These are phyloP conservation scores for Dryoscopus gambensis DNA, from an alignment of 2,113 vertebrate species.

Conservation along the genomic window DNA sequence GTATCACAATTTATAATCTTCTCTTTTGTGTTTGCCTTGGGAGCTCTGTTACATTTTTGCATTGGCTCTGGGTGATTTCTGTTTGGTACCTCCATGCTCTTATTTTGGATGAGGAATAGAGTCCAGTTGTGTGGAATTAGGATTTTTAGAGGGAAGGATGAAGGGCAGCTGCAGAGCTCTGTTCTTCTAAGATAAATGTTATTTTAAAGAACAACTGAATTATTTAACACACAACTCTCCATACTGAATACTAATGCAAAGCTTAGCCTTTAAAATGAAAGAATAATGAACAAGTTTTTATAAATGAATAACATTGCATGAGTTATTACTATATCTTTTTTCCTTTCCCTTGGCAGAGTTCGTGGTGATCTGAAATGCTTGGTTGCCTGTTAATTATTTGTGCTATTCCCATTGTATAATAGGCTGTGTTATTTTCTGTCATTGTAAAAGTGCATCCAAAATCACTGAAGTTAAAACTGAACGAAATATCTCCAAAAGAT, in stretches of 20 bases:
- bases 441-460: conserved; percentile 19
- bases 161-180: not conserved
- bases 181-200: conserved; percentile 14
- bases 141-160: not conserved
- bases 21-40: not conserved
- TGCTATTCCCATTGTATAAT: not conserved
- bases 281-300: conserved; percentile 14
- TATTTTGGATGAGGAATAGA: not conserved
- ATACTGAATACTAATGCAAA: not conserved
- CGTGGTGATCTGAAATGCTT: conserved; percentile 23
- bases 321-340: conserved; percentile 16
- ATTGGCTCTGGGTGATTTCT: not conserved
- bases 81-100: not conserved
- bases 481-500: not conserved
- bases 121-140: not conserved
- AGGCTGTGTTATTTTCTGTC: conserved; percentile 8
- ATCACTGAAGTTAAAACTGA: conserved; percentile 13
- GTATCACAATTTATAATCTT: not conserved
- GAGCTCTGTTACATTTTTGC: not conserved
- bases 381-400: conserved; percentile 52
- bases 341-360: not conserved
- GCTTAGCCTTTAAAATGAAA: not conserved
- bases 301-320: not conserved
- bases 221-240: not conserved
- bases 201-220: not conserved